Evolutionary conservation across 2,113 vertebrate genomes (phyloP).

Genomic region (Phocoena sinus): DNA sequence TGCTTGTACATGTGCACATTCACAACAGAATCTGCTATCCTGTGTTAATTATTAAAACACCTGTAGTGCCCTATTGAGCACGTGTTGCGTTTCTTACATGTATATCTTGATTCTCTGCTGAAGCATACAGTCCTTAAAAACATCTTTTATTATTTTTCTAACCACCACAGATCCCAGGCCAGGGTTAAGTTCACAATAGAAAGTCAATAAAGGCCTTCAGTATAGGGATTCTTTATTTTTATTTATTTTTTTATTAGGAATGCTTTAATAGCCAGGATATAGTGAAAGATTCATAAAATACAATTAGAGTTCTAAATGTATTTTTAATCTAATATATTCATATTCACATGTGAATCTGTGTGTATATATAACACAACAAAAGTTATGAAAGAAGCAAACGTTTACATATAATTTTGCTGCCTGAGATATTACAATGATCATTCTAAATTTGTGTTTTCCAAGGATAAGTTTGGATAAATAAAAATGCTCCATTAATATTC

Average conservation of each 20-base stretch:
- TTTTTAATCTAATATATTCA: neutral
- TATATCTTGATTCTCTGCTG: neutral
- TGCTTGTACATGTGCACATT: neutral
- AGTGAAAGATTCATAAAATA: neutral
- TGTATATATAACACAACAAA: conserved; percentile 17
- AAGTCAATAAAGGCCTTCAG: neutral
- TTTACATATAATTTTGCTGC: conserved; percentile 58
- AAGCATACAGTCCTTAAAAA: neutral
- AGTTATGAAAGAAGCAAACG: conserved; percentile 51
- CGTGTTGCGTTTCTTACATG: neutral
- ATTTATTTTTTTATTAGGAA: neutral
- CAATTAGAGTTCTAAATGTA: neutral
- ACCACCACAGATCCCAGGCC: neutral
- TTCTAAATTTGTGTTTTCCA: conserved; percentile 65
- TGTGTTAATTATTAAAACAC: neutral
- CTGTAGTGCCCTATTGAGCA: neutral
- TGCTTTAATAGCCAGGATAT: neutral
- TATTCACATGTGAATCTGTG: conserved; percentile 12
- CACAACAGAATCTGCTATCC: neutral
- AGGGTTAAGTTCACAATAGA: neutral
- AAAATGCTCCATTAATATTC: conserved; percentile 65
- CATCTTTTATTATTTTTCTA: neutral
- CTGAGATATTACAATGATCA: conserved; percentile 32
- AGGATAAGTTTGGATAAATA: conserved; percentile 63
- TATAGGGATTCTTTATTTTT: neutral